phyloP scores from a whole-genome alignment of 2,113 vertebrate species.

The Triplophysa dalaica region DNA sequence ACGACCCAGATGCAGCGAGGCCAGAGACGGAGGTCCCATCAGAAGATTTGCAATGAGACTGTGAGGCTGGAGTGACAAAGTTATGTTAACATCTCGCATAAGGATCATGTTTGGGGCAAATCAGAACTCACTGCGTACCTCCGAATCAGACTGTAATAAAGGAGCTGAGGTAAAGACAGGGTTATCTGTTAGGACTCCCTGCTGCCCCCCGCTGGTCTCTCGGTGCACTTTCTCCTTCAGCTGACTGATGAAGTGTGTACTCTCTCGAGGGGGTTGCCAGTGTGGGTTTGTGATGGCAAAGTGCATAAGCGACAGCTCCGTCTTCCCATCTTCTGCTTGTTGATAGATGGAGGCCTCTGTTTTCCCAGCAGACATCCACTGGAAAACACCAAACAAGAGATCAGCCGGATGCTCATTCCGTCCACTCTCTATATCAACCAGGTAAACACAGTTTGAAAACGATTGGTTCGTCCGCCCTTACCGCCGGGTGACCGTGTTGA shows the following conservation, averaged over 20 bases:
- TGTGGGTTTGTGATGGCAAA: conserved; percentile 98
- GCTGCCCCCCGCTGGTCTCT: conserved; percentile 78
- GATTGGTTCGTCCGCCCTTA: conserved; percentile 58
- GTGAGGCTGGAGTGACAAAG: conserved; percentile 78
- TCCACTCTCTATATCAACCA: too few species aligned
- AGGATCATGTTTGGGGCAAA: too few species aligned
- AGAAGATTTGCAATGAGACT: conserved; percentile 92
- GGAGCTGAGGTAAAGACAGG: conserved; percentile 78
- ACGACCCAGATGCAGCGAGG: conserved; percentile 78
- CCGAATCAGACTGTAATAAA: conserved; percentile 42
- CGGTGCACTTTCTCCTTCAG: conserved; percentile 93
- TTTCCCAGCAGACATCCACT: conserved; percentile 97
- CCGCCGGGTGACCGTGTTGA: conserved; percentile 94
- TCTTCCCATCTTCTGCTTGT: conserved; percentile 96
- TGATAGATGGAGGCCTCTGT: conserved; percentile 97
- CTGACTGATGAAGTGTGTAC: conserved; percentile 94
- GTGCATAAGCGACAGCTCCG: conserved; percentile 96
- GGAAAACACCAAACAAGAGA: conserved; percentile 7
- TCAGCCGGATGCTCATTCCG: too few species aligned
- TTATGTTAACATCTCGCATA: not conserved
- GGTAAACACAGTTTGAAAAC: too few species aligned
- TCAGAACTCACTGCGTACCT: not conserved
- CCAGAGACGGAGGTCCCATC: conserved; percentile 79
- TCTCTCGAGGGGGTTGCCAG: conserved; percentile 94
- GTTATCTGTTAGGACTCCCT: conserved; percentile 76